Evolutionary conservation across 1,140 invertebrate genomes (phyloP).

Genomic region (Bombus confusus): DNA sequence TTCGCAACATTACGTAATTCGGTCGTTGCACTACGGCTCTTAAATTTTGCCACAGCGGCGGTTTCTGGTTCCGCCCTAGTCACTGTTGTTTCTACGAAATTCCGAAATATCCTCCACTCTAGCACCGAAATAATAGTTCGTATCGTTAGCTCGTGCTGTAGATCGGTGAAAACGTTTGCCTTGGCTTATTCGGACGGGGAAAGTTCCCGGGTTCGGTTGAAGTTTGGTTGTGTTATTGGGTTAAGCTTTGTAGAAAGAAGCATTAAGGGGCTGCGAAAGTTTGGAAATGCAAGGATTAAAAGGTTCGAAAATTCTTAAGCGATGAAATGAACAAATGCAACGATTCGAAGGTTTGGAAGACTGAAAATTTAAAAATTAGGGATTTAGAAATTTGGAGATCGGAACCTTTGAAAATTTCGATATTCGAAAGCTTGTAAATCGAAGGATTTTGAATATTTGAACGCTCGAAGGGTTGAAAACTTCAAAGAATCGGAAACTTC

Average conservation of each 20-base stretch:
- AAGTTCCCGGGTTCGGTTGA: background rate
- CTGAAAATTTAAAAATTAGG: background rate
- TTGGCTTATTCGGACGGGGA: background rate
- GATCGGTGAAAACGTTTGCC: background rate
- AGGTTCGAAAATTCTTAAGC: background rate
- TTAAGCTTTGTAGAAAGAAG: background rate
- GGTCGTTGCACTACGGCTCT: conserved; percentile 38
- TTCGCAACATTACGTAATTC: conserved; percentile 22
- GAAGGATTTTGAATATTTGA: too few relatives aligned
- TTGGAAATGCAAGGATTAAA: background rate
- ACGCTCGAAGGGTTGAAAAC: too few relatives aligned
- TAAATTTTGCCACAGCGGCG: background rate
- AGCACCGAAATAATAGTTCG: background rate
- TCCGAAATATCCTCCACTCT: conserved; percentile 32
- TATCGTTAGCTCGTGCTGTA: background rate
- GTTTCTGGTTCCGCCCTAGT: background rate
- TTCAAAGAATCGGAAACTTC: background rate
- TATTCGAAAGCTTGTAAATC: too few relatives aligned
- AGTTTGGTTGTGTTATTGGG: background rate
- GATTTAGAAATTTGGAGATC: background rate
- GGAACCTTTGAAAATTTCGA: too few relatives aligned
- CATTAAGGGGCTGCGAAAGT: background rate
- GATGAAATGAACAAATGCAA: background rate
- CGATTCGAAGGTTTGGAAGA: background rate
- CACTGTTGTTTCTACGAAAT: conserved; percentile 38